Percentiles rank a stretch among this genome's conserved stretches.
Evolutionary conservation across 2,888 invertebrate genomes (phyloP).

Genomic region (Sepiola atlantica): DNA sequence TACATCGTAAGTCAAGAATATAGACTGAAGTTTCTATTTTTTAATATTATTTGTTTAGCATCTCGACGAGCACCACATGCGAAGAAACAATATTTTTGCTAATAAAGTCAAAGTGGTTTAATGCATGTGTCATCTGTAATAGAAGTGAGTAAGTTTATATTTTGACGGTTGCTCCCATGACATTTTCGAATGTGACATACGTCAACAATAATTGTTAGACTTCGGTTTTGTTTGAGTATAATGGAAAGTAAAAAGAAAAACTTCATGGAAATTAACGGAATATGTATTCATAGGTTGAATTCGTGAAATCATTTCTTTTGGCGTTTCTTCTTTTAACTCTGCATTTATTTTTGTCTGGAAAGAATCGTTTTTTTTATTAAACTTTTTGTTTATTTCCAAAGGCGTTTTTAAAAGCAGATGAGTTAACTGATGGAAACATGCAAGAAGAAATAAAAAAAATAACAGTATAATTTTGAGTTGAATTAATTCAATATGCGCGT

Average conservation of each 20-base stretch:
- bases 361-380: neutral
- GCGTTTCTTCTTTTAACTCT: neutral
- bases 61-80: neutral
- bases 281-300: neutral
- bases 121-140: neutral
- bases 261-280: neutral
- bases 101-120: neutral
- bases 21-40: neutral
- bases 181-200: neutral
- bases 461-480: no score
- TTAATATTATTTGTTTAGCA: neutral
- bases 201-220: neutral
- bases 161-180: neutral
- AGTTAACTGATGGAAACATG: neutral
- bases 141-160: neutral
- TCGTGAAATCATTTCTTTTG: neutral
- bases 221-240: no score
- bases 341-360: neutral
- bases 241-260: no score
- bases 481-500: no score
- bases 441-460: neutral
- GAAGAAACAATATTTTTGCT: neutral
- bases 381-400: neutral
- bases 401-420: neutral
- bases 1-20: no score